Percentiles rank a stretch among this genome's conserved stretches.
Evolutionary conservation across 1,140 invertebrate species (phyloP).

Genomic region (Calliphora vicina): DNA sequence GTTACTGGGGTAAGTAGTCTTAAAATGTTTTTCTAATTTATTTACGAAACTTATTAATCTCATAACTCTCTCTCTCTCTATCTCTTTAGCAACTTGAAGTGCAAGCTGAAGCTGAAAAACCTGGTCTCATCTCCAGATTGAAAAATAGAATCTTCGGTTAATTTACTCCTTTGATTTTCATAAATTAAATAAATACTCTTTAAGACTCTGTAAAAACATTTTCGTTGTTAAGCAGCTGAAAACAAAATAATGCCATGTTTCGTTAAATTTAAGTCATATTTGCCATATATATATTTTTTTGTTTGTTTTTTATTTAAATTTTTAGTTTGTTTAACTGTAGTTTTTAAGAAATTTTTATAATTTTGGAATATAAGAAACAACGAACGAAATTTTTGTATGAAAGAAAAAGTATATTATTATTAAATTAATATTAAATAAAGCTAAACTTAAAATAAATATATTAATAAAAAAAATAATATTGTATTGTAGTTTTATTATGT

Average conservation of each 20-base stretch:
- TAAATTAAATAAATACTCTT: conserved; percentile 15
- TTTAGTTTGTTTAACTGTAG: conserved; percentile 1
- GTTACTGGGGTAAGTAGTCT: conserved; percentile 39
- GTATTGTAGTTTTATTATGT: too few species aligned
- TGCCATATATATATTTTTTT: conserved; percentile 28
- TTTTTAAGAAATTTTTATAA: not conserved
- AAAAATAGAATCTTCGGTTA: conserved; percentile 49
- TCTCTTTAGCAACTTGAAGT: conserved; percentile 35
- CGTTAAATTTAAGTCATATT: not conserved
- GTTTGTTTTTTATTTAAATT: conserved; percentile 16
- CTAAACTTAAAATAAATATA: conserved; percentile 9
- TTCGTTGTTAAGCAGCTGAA: conserved; percentile 13
- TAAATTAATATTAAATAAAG: not conserved
- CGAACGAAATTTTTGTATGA: conserved; percentile 15
- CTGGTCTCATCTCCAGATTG: conserved; percentile 39
- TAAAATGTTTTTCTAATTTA: not conserved
- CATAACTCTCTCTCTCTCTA: not conserved
- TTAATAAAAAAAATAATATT: conserved; percentile 19
- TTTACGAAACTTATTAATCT: not conserved
- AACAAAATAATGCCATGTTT: conserved; percentile 22
- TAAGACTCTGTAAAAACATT: not conserved
- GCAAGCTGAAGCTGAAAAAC: conserved; percentile 38
- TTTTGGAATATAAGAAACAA: not conserved
- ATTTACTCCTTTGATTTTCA: not conserved
- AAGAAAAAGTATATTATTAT: not conserved